Base-by-base conservation (phyloP, 2,888 invertebrate genomes). In the Incurvaria masculella region DNA sequence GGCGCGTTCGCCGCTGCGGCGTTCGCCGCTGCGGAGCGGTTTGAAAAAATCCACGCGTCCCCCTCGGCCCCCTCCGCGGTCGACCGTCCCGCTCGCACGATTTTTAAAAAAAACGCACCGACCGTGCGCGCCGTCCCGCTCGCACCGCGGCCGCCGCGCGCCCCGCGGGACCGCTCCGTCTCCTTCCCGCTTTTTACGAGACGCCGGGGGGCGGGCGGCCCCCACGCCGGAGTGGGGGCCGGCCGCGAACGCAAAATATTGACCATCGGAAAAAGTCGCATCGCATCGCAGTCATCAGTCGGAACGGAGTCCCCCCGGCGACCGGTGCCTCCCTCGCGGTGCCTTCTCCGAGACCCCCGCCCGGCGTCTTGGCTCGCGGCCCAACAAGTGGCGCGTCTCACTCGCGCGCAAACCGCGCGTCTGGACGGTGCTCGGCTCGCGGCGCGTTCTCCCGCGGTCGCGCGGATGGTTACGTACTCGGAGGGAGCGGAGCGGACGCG, bases 261-360 rank as follows among this genome's bases (percentile, higher is more conserved):
- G 79, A 79, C 79, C 79, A 79, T 79, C 74, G 79, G 78, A 79
- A 79, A 79, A 79, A 79, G 76, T 76, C 76, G 74, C 73, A 70
- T 73, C 78, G 76, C 75, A 79, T 78, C 79, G 74, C 76, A 78
- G 75, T 74, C 79, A 79, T 79, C 79, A 79, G 79, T 79, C 75
- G 76, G 72, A 75, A 76, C 73, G 63, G 74, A 73, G 74, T 72
- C 70, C 69, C 63, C 69, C n/a, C 45, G 21, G 71, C 59, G 69
- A 68, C 66, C 65, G 64, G 66, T 64, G 58, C 59, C 59, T 42
- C 62, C 61, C 62, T 66, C 68, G 64, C 65, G 19, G 33, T 64
- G 67, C 69, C 72, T 75, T 74, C 69, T 70, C 69, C 68, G 61
- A 61, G 60, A 64, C 68, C 72, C 69, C 73, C 72, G 65, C 72